A percentile compares a stretch with the other conserved stretches of the same genome.
Evolutionary conservation across 2,888 invertebrate species (phyloP).

Genomic region (Lissonota sp.): DNA sequence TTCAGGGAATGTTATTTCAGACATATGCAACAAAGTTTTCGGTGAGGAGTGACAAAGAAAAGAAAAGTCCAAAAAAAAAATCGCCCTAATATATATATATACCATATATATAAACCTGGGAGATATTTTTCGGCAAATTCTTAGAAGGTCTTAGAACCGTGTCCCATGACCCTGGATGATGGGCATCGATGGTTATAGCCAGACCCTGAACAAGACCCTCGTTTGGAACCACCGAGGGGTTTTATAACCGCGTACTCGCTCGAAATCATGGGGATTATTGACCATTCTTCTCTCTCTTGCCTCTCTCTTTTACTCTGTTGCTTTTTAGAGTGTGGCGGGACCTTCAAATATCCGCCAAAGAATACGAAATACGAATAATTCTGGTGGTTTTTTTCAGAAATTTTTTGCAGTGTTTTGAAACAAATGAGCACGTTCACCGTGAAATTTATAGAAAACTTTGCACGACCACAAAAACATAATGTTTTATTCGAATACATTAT

Average conservation of each 20-base stretch:
- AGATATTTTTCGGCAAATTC: constrained; percentile 12
- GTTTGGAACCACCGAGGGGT: constrained; percentile 22
- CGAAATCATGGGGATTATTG: constrained; percentile 34
- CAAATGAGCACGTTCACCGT: too few species aligned
- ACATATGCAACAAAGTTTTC: too few species aligned
- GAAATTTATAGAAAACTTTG: too few species aligned
- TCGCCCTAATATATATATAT: too few species aligned
- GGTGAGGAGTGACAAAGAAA: too few species aligned
- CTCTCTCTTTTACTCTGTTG: constrained; percentile 2
- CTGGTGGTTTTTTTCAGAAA: too few species aligned
- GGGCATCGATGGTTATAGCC: constrained; percentile 24
- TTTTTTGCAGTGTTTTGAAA: too few species aligned
- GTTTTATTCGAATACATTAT: too few species aligned
- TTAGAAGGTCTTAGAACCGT: constrained; percentile 16
- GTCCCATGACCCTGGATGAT: constrained; percentile 18
- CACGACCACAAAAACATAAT: too few species aligned
- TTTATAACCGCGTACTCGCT: constrained; percentile 13
- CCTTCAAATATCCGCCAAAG: constrained; percentile 16
- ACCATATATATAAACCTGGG: background rate
- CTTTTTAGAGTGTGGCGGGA: constrained; percentile 3
- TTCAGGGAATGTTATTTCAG: too few species aligned
- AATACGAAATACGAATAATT: too few species aligned
- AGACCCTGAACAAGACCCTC: constrained; percentile 5
- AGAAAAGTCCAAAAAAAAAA: too few species aligned
- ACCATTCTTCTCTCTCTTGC: constrained; percentile 4